phyloP scores from a whole-genome alignment of 2,888 invertebrate genomes.

The Lapara coniferarum region DNA sequence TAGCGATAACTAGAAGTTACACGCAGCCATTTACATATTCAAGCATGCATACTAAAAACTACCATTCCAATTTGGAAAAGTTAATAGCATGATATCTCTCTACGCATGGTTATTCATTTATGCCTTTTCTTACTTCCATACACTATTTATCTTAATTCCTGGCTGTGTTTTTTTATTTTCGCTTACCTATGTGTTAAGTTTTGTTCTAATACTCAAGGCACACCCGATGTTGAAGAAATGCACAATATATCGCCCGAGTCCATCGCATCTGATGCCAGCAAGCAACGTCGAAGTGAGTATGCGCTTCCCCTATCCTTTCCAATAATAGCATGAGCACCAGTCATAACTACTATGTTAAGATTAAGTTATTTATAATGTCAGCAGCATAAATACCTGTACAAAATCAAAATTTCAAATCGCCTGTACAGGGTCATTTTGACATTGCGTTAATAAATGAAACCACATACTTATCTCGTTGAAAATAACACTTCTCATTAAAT shows the following conservation, averaged over 20 bases:
- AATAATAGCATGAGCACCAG: background rate
- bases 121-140: background rate
- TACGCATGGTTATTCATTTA: background rate
- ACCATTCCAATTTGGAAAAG: background rate
- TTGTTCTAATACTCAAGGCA: slow-evolving; percentile 1
- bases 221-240: slow-evolving; percentile 31
- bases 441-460: no score
- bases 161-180: background rate
- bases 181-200: background rate
- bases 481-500: no score
- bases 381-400: no score
- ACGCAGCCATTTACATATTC: background rate
- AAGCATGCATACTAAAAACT: background rate
- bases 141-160: background rate
- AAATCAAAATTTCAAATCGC: no score
- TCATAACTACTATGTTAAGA: no score
- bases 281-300: slow-evolving; percentile 47
- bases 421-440: no score
- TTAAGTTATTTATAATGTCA: no score
- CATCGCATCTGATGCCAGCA: slow-evolving; percentile 50
- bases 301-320: slow-evolving; percentile 15
- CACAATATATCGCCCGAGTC: slow-evolving; percentile 50
- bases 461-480: no score
- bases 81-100: background rate
- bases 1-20: background rate